A percentile compares a stretch with the other conserved stretches of the same genome.
Conservation (phyloP, 2,888 invertebrate genomes). For the Coleophora flavipennella region DNA sequence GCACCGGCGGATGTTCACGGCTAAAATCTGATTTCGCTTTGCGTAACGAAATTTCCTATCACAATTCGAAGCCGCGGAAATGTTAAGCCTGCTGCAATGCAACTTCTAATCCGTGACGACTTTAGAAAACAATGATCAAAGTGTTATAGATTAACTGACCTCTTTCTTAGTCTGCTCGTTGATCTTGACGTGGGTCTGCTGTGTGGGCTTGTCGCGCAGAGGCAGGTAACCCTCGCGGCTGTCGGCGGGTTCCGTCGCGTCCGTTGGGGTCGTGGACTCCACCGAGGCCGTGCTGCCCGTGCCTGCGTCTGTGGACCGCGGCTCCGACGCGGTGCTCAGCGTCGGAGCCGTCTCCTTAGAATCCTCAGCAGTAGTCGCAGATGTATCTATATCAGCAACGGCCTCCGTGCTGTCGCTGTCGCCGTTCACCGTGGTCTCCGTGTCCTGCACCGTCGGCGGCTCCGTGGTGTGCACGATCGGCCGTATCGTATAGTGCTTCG, state of each 20-base stretch:
- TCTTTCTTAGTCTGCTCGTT: conserved; percentile 71
- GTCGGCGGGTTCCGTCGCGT: conserved; percentile 56
- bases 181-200: conserved; percentile 64
- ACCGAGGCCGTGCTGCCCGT: conserved; percentile 46
- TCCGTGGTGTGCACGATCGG: conserved; percentile 50
- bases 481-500: conserved; percentile 70
- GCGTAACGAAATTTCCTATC: no score
- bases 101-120: conserved; percentile 59
- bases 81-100: conserved; percentile 9
- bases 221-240: conserved; percentile 66
- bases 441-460: conserved; percentile 52
- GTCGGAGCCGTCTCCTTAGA: conserved; percentile 42
- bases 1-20: conserved; percentile 2
- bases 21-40: conserved; percentile 12
- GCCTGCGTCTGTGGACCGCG: conserved; percentile 45
- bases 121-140: conserved; percentile 39
- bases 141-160: conserved; percentile 60
- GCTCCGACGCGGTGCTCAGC: conserved; percentile 43
- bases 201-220: conserved; percentile 56
- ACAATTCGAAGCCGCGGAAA: no score
- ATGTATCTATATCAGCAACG: conserved; percentile 47
- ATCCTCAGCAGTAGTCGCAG: conserved; percentile 44
- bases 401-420: conserved; percentile 64
- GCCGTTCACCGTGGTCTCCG: conserved; percentile 52
- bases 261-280: conserved; percentile 46